These are phyloP conservation scores for Dugesia japonica DNA, from an alignment of 2,888 invertebrate species.

Conservation along the genomic window DNA sequence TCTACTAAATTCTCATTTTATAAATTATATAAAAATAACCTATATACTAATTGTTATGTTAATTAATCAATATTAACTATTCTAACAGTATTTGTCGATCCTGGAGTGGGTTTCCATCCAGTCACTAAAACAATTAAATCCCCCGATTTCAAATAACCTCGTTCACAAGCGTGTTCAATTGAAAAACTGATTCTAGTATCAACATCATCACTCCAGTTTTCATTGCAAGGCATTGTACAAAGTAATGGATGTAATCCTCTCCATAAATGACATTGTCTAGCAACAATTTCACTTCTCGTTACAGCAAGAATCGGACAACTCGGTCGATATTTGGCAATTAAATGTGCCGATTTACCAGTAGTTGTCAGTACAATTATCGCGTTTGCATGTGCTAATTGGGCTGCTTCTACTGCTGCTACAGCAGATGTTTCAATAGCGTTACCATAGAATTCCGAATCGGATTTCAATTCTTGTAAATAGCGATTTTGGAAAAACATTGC, in stretches of 20 bases:
- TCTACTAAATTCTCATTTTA: no score
- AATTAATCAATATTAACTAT: background rate
- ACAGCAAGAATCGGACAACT: constrained; percentile 83
- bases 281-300: constrained; percentile 65
- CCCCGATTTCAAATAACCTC: background rate
- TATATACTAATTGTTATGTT: no score
- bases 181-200: background rate
- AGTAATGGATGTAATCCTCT: constrained; percentile 74
- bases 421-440: constrained; percentile 61
- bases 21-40: no score
- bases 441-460: constrained; percentile 35
- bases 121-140: background rate
- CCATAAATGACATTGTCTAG: constrained; percentile 74
- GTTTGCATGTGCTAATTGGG: constrained; percentile 20
- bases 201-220: constrained; percentile 1
- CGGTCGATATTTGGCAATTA: constrained; percentile 78
- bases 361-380: constrained; percentile 33
- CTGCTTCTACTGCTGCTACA: constrained; percentile 32
- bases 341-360: constrained; percentile 58
- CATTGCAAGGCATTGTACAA: constrained; percentile 44
- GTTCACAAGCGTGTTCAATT: background rate
- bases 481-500: constrained; percentile 23
- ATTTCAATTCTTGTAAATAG: constrained; percentile 29
- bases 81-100: background rate
- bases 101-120: background rate